These are phyloP conservation scores for Poeciliopsis turneri DNA, from an alignment of 2,797 vertebrate genomes.

Conservation along the genomic window DNA sequence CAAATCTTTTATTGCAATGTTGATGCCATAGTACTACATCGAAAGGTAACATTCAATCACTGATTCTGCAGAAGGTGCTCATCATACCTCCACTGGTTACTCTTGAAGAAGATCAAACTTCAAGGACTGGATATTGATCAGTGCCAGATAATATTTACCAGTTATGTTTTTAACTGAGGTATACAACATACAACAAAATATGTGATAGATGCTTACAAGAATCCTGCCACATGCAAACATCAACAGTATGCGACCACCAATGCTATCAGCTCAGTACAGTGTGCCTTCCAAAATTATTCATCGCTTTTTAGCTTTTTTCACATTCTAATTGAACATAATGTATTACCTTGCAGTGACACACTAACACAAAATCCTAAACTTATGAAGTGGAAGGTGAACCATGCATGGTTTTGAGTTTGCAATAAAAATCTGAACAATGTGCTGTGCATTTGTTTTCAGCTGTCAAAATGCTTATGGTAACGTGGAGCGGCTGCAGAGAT, in stretches of 20 bases:
- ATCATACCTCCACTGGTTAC: background rate
- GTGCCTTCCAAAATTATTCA: background rate
- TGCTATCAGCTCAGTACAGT: background rate
- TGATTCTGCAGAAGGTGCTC: background rate
- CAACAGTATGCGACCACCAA: background rate
- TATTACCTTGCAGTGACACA: background rate
- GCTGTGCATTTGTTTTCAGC: background rate
- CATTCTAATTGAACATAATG: background rate
- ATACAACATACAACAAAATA: background rate
- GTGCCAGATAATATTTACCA: background rate
- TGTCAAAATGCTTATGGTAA: background rate
- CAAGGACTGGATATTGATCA: background rate
- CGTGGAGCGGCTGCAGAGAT: background rate
- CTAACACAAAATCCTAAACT: background rate
- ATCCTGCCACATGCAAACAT: background rate
- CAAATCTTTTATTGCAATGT: background rate
- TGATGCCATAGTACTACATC: background rate
- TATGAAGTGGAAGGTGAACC: background rate
- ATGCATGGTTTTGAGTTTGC: background rate
- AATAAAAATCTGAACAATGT: background rate
- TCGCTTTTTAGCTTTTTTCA: background rate
- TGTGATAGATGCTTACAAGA: background rate
- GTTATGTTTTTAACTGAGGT: background rate
- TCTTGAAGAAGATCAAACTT: background rate
- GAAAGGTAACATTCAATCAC: background rate